phyloP scores from a whole-genome alignment of 2,797 vertebrate species.

The Hydrolagus colliei region DNA sequence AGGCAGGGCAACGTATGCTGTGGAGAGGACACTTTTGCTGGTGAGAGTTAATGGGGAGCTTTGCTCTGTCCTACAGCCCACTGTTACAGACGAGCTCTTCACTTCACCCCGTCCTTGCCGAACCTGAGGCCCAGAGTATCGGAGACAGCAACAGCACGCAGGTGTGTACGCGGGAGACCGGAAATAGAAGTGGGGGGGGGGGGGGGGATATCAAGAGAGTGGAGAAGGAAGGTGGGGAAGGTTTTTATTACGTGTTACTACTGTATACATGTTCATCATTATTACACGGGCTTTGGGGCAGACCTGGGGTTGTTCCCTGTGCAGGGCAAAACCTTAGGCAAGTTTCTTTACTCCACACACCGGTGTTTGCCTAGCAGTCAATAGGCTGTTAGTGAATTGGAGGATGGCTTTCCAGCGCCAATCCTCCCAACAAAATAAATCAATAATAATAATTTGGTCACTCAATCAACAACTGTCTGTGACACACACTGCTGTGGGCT shows the following conservation, averaged over 20 bases:
- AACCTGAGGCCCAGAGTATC: slow-evolving; percentile 4
- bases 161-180: neutral
- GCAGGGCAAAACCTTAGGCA: neutral
- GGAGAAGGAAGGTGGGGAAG: too few relatives aligned
- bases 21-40: neutral
- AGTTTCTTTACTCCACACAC: too few relatives aligned
- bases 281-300: neutral
- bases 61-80: slow-evolving; percentile 8
- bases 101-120: neutral
- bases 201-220: too few relatives aligned
- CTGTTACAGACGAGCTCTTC: slow-evolving; percentile 1
- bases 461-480: too few relatives aligned
- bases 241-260: too few relatives aligned
- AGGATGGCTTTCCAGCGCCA: too few relatives aligned
- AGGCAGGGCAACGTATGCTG: too few relatives aligned
- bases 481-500: too few relatives aligned
- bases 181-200: neutral
- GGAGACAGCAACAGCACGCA: slow-evolving; percentile 28
- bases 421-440: too few relatives aligned
- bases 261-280: neutral
- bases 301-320: neutral
- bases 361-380: too few relatives aligned
- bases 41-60: neutral
- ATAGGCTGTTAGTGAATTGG: too few relatives aligned
- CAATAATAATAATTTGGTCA: too few relatives aligned